phyloP scores from a whole-genome alignment of 2,113 vertebrate genomes.

The Connochaetes taurinus region DNA sequence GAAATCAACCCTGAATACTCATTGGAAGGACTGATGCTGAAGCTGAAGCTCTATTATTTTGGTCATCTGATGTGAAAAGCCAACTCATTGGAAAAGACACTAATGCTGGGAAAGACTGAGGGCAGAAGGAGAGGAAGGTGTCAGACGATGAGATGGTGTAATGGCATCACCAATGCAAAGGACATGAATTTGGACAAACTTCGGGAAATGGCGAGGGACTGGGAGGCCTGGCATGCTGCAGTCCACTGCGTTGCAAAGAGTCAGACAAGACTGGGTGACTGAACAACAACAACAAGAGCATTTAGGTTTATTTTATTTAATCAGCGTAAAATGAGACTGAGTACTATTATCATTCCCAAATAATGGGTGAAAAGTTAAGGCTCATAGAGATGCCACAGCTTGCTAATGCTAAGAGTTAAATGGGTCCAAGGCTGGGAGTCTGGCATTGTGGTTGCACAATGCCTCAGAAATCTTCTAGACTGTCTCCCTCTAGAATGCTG shows the following conservation, averaged over 20 bases:
- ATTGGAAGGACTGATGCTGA: not conserved
- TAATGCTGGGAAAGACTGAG: not conserved
- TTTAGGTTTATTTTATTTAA: not conserved
- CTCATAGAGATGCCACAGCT: not conserved
- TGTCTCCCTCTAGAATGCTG: not conserved
- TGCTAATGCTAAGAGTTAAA: not conserved
- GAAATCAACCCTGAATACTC: not conserved
- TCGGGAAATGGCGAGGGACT: rapidly evolving
- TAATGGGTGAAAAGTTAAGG: not conserved
- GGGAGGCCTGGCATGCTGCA: not conserved
- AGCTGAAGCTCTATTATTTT: not conserved
- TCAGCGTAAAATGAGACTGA: not conserved
- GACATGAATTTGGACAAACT: not conserved
- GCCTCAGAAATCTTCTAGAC: not conserved
- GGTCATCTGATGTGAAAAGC: not conserved
- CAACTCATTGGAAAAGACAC: not conserved
- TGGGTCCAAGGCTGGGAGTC: not conserved
- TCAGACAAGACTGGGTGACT: not conserved
- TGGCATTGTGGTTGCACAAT: not conserved
- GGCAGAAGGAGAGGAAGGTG: not conserved
- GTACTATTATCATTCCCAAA: not conserved
- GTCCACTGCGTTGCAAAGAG: not conserved
- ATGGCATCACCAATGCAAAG: not conserved
- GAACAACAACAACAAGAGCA: not conserved
- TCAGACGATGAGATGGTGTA: not conserved